These are phyloP conservation scores for Cosmopolites sordidus DNA, from an alignment of 2,888 invertebrate genomes.

Conservation along the genomic window DNA sequence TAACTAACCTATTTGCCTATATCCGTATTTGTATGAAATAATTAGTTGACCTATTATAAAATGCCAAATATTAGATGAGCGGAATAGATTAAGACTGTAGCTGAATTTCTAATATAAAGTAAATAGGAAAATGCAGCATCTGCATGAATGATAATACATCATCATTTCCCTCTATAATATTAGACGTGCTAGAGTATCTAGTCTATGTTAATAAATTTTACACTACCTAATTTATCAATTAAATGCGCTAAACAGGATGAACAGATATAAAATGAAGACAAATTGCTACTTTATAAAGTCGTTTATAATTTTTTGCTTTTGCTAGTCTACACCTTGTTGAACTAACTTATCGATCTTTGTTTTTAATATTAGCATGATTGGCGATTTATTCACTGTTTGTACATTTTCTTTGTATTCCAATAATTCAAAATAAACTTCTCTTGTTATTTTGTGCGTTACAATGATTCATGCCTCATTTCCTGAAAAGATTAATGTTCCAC, in stretches of 20 bases:
- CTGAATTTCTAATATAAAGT: background rate
- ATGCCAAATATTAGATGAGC: no score
- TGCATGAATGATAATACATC: background rate
- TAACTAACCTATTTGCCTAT: no score
- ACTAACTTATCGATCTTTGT: no score
- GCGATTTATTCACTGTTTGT: no score
- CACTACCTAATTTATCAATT: background rate
- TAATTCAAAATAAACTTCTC: background rate
- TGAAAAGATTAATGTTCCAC: background rate
- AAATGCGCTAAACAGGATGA: background rate
- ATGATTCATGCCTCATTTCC: background rate
- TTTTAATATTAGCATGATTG: no score
- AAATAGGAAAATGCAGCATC: background rate
- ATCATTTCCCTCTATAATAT: background rate
- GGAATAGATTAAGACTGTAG: no score
- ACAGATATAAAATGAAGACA: background rate
- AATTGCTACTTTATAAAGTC: background rate
- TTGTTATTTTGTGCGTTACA: background rate
- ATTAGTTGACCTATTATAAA: no score
- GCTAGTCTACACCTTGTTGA: no score
- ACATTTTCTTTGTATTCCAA: no score
- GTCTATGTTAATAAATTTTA: background rate
- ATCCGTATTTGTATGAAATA: no score
- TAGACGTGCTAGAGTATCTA: background rate
- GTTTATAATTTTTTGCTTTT: no score